Conservation (phyloP, 2,113 vertebrate genomes). For the Caloenas nicobarica region DNA sequence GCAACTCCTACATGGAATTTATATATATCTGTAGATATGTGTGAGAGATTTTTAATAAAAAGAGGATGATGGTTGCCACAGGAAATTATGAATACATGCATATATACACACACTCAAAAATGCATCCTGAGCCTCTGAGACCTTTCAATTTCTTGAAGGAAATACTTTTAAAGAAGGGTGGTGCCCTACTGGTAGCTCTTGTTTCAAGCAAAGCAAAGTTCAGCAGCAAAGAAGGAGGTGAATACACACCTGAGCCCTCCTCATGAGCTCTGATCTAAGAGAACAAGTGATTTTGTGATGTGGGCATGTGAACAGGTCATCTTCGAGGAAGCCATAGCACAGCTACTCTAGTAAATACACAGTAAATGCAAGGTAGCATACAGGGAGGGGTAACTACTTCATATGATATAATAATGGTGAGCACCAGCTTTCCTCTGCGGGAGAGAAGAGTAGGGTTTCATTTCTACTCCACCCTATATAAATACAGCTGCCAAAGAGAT, state of each 20-base stretch:
- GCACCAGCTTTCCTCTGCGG: not conserved
- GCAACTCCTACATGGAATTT: constrained; percentile 50
- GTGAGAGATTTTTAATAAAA: constrained; percentile 44
- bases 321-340: not conserved
- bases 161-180: not conserved
- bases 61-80: constrained; percentile 24
- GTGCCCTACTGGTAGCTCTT: not conserved
- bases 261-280: not conserved
- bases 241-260: not conserved
- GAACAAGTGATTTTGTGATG: not conserved
- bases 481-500: not conserved
- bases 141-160: not conserved
- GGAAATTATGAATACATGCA: constrained; percentile 23
- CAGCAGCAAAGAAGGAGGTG: not conserved
- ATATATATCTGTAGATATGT: constrained; percentile 20
- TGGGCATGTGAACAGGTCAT: not conserved
- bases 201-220: not conserved
- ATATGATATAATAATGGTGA: not conserved
- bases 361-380: not conserved
- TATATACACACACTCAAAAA: not conserved
- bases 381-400: not conserved
- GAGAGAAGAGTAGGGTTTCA: not conserved
- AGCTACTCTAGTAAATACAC: not conserved
- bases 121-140: not conserved
- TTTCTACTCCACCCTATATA: not conserved